Evolutionary conservation across 2,113 vertebrate genomes (phyloP), one percentile per base, ranked within the genome.

Genomic region (Dipodomys spectabilis): DNA sequence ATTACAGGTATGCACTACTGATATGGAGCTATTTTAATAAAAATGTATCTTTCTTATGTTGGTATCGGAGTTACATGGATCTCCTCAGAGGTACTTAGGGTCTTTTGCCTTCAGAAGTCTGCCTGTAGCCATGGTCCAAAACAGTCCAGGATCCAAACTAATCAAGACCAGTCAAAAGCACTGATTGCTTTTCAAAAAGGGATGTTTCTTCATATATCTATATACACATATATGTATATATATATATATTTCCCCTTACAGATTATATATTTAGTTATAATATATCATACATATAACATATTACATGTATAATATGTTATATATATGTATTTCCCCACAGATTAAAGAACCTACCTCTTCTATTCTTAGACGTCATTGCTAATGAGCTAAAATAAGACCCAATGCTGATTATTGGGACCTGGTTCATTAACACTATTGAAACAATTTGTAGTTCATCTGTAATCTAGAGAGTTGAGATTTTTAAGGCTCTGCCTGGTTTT

Each of bases 131-230:
- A 72, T 92, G 8, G 69, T 22, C 97, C 98, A 11, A 98, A 98
- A 85, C 80, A 97, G 82, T 92, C 88, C 3, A 97, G 96, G 27
- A 67, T 89, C 88, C 97, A 98, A 39, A 92, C 98, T 98, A 92
- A 71, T 75, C 67, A 93, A 94, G 91, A 74, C 64, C 95, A 96
- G n/a, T 4, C 82, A 94, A 91, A 88, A 60, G 18, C 11, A 28
- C 8, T 18, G 30, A n/a, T n/a, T 62, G 49, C 1, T 57, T 57
- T 45, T 49, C 12, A 49, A 49, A 49, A 49, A 49, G 49, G 49
- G 49, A 49, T 49, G 49, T 49, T 49, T 49, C 12, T 11, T 57
- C 15, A 57, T 57, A 57, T 57, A 57, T 57, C 1, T 53, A 53
- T 53, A 13, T 53, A 53, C 9, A 53, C 2, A 53, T 53, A 39